Evolutionary conservation across 2,797 vertebrate species (phyloP).

Genomic region (Paratrypauchen microcephalus): DNA sequence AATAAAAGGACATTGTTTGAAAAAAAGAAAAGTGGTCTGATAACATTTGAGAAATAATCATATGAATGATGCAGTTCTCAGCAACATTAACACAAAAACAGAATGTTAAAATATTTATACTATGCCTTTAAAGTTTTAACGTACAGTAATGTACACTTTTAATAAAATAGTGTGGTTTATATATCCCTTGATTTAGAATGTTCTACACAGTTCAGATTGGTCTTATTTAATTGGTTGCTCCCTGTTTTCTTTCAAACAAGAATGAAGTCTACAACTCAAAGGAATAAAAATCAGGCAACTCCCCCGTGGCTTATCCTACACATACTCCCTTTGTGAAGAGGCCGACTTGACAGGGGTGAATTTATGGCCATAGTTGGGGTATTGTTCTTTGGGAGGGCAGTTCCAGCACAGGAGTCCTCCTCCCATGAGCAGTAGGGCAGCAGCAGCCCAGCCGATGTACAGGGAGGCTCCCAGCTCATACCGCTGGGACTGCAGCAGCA

Average conservation of each 20-base stretch:
- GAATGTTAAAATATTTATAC: neutral
- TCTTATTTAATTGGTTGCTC: neutral
- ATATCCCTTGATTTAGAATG: neutral
- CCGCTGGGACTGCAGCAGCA: constrained; percentile 69
- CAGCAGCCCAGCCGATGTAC: constrained; percentile 90
- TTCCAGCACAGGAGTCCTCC: constrained; percentile 85
- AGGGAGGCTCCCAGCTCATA: constrained; percentile 87
- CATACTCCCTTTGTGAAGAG: constrained; percentile 68
- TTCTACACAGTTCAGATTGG: neutral
- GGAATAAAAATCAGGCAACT: constrained; percentile 2
- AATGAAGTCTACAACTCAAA: neutral
- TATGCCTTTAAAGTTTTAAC: neutral
- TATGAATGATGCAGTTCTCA: neutral
- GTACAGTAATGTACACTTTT: neutral
- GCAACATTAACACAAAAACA: neutral
- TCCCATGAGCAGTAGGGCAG: constrained; percentile 80
- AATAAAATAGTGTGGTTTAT: neutral
- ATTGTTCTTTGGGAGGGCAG: constrained; percentile 67
- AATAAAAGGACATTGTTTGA: constrained; percentile 12
- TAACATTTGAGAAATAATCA: neutral
- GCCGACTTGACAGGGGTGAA: constrained; percentile 58
- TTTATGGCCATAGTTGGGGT: constrained; percentile 58
- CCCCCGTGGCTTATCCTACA: constrained; percentile 38
- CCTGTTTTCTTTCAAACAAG: neutral
- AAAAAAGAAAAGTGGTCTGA: neutral